Evolutionary conservation across 2,113 vertebrate genomes (phyloP).

Genomic region (Alces alces): DNA sequence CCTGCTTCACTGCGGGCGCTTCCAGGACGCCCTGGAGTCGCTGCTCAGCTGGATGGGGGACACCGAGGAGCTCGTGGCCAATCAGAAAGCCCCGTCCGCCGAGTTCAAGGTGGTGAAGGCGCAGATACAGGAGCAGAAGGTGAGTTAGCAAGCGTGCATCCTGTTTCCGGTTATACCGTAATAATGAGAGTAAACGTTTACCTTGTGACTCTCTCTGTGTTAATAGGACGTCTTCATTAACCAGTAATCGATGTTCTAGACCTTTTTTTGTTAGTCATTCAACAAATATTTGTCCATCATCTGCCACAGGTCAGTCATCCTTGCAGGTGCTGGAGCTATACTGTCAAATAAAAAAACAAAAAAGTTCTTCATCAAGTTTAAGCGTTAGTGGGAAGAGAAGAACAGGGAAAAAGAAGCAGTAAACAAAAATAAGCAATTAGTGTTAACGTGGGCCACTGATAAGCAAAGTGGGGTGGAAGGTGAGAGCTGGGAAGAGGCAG

Average conservation of each 20-base stretch:
- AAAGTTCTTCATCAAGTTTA: neutral
- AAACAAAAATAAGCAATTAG: neutral
- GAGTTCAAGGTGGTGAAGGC: constrained; percentile 99
- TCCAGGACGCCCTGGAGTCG: constrained; percentile 97
- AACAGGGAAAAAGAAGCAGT: neutral
- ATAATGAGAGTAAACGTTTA: neutral
- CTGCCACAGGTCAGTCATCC: neutral
- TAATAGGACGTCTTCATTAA: neutral
- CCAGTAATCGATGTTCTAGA: neutral
- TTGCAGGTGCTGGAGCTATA: neutral
- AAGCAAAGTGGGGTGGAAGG: neutral
- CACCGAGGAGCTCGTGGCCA: constrained; percentile 96
- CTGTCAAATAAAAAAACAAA: neutral
- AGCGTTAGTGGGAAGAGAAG: neutral
- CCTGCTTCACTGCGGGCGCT: constrained; percentile 94
- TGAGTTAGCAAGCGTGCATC: constrained; percentile 66
- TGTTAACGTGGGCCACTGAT: neutral
- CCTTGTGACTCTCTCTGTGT: neutral
- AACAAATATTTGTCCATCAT: neutral
- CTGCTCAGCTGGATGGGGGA: constrained; percentile 97
- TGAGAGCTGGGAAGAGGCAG: neutral
- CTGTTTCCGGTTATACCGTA: neutral
- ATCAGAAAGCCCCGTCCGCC: constrained; percentile 94
- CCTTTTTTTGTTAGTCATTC: constrained; percentile 7
- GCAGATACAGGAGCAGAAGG: constrained; percentile 99